Percentiles rank a stretch among this genome's conserved stretches.
Evolutionary conservation across 2,888 invertebrate species (phyloP).

Genomic region (Spicauda simplicius): DNA sequence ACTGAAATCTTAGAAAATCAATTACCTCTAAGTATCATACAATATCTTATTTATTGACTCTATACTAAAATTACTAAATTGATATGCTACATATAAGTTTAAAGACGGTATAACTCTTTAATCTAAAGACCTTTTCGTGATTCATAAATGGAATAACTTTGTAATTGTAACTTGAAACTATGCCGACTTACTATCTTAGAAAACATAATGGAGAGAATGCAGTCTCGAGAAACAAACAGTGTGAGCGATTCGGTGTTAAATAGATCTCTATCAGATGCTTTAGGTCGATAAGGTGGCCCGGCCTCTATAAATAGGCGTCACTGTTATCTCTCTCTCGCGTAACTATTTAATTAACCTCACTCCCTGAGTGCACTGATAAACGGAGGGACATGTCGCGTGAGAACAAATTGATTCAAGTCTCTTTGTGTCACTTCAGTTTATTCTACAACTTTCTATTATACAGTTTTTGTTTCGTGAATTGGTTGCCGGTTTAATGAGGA

Average conservation of each 20-base stretch:
- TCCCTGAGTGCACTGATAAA: conserved; percentile 70
- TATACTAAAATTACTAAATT: not conserved
- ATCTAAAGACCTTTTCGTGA: not conserved
- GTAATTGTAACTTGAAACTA: not conserved
- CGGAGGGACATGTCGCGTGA: conserved; percentile 65
- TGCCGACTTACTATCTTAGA: not conserved
- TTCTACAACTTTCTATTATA: conserved; percentile 31
- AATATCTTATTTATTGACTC: conserved; percentile 3
- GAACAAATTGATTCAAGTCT: conserved; percentile 54
- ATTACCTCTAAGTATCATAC: not conserved
- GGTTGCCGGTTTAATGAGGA: conserved; percentile 67
- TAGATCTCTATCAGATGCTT: conserved; percentile 70
- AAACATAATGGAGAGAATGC: conserved; percentile 38
- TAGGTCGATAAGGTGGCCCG: conserved; percentile 70
- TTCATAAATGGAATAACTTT: not conserved
- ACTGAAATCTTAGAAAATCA: too few species aligned
- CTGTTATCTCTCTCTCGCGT: conserved; percentile 67
- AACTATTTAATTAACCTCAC: conserved; percentile 81
- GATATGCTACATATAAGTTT: not conserved
- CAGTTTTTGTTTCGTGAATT: conserved; percentile 10
- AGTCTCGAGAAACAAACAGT: conserved; percentile 47
- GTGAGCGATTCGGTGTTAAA: conserved; percentile 57
- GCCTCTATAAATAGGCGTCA: conserved; percentile 71
- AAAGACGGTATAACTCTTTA: not conserved
- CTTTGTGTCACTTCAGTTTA: conserved; percentile 42